Evolutionary conservation across 2,113 vertebrate genomes (phyloP).

Genomic region (Arvicanthis niloticus): DNA sequence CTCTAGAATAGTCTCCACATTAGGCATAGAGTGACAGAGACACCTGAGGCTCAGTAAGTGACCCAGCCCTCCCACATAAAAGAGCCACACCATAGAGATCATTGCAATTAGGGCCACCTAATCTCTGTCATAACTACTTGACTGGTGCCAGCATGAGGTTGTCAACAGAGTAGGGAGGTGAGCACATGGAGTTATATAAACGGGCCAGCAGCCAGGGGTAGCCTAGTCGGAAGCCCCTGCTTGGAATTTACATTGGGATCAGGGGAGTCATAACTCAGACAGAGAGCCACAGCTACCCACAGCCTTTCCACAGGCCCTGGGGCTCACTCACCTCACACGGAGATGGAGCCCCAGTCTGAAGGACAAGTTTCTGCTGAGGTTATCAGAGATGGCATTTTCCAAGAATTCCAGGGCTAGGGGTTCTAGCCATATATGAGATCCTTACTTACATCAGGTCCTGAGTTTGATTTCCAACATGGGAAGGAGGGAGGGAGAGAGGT

Average conservation of each 20-base stretch:
- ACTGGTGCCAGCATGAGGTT: too few species aligned
- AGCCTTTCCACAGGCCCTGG: fast-evolving
- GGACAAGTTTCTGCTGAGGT: background rate
- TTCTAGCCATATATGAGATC: background rate
- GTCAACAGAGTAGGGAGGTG: fast-evolving
- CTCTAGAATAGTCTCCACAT: background rate
- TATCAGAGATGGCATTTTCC: background rate
- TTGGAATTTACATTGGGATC: fast-evolving
- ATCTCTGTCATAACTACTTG: background rate
- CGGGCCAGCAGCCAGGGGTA: background rate
- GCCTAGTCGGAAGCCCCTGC: too few species aligned
- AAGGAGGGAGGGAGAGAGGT: background rate
- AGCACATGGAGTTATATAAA: background rate
- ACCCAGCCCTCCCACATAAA: background rate
- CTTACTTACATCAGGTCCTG: background rate
- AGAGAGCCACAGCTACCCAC: too few species aligned
- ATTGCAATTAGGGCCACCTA: background rate
- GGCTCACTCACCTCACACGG: fast-evolving
- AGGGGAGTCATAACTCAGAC: fast-evolving
- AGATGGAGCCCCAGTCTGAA: background rate
- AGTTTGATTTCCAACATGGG: background rate
- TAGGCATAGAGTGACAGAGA: background rate
- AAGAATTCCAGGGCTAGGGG: background rate
- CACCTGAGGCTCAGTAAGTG: too few species aligned
- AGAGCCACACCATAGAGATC: background rate